Conservation (phyloP, 2,113 vertebrate species). For the Pteruthius melanotis region DNA sequence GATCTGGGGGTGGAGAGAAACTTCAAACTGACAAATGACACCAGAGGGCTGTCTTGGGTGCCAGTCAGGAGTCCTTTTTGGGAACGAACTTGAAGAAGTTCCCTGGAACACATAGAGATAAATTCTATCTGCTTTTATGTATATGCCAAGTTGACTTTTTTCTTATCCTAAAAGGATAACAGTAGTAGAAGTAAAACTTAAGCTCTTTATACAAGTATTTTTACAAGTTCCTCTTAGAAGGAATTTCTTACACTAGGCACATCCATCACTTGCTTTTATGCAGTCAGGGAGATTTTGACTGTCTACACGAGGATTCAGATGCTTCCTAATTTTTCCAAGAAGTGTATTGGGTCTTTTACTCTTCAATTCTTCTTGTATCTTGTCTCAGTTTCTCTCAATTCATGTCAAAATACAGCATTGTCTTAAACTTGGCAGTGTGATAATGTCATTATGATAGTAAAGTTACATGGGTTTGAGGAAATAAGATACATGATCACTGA, state of each 20-base stretch:
- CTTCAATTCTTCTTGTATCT: neutral
- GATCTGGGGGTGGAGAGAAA: conserved; percentile 9
- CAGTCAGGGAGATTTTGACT: neutral
- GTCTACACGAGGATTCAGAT: neutral
- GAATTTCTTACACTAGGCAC: neutral
- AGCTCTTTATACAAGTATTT: neutral
- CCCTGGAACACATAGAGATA: neutral
- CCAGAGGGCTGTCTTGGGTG: neutral
- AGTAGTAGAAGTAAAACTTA: neutral
- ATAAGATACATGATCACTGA: neutral
- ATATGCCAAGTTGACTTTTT: neutral
- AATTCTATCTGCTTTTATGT: neutral
- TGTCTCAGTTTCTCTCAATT: neutral
- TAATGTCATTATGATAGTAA: neutral
- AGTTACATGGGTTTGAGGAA: neutral
- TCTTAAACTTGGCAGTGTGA: neutral
- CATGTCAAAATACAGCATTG: neutral
- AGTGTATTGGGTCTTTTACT: neutral
- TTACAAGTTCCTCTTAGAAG: neutral
- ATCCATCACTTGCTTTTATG: neutral
- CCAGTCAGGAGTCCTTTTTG: neutral
- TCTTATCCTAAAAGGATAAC: neutral
- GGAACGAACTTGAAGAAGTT: neutral
- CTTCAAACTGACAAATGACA: conserved; percentile 21
- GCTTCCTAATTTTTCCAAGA: neutral